Evolutionary conservation across 2,797 vertebrate species (phyloP), one percentile per base, ranked within the genome.

Genomic region (Falco biarmicus): DNA sequence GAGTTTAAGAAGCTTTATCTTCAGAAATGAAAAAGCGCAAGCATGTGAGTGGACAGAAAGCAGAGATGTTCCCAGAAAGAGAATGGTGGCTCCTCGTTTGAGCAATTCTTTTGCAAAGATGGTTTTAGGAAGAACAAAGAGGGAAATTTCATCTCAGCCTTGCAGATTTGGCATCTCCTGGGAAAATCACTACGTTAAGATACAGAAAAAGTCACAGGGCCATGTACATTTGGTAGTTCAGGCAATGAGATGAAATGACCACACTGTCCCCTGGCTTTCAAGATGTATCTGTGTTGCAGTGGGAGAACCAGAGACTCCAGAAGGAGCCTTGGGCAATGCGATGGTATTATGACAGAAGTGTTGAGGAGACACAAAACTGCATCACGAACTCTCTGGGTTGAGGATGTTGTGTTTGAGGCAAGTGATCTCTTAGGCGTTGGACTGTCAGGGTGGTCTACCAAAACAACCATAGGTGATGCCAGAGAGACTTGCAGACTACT

Each of bases 371-470:
- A 20, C 26, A 57, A 19, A 89, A 48, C 10, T 31, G 8, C 2
- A 0, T 2, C 31, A 15, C 0, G 1, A 50, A 3, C 29, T 51
- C 26, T 51, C 51, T 0, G 4, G 11, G 5, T 6, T 66, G 29
- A 59, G 84, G 50, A 28, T 4, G 2, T 13, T 81, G 50, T 21
- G 19, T 66, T 32, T 25, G 54, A 80, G 7, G 25, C 9, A 54
- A 75, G 19, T 56, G 37, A 28, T 9, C 7, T 53, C 39, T 22
- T 26, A 11, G 29, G 26, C 8, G 17, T 1, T 14, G 5, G 28
- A 15, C 37, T 10, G 10, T 21, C 79, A 68, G 11, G 24, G 51
- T 3, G 34, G 14, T 12, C 15, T 89, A 90, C 17, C 43, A 73
- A 48, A 88, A 54, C 2, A 3, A 39, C 32, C 31, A 6, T 1